Evolutionary conservation across 2,797 vertebrate genomes (phyloP).

Genomic region (Schizopygopsis pylzovi): DNA sequence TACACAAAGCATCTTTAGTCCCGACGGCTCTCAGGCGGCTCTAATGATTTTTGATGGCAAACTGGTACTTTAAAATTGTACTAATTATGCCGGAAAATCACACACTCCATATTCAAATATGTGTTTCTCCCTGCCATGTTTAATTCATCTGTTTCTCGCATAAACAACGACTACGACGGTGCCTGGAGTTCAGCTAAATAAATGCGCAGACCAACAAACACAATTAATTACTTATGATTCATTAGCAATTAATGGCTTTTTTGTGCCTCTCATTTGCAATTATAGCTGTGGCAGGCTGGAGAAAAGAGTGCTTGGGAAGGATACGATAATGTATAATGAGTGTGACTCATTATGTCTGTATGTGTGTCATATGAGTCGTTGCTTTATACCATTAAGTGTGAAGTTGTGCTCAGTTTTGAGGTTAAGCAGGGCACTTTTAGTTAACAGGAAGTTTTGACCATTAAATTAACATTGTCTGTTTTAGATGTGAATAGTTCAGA

Average conservation of each 20-base stretch:
- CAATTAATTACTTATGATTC: conserved; percentile 86
- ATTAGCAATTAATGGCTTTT: conserved; percentile 82
- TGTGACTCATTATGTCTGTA: conserved; percentile 63
- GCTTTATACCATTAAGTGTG: conserved; percentile 52
- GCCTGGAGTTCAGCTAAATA: conserved; percentile 77
- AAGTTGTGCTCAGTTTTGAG: conserved; percentile 56
- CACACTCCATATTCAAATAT: conserved; percentile 73
- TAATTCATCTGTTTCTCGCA: conserved; percentile 78
- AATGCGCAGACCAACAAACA: conserved; percentile 80
- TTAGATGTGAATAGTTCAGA: conserved; percentile 11
- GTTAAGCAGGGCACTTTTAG: background rate
- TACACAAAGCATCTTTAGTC: conserved; percentile 47
- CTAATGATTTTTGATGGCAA: conserved; percentile 58
- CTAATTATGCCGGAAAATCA: conserved; percentile 61
- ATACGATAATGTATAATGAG: conserved; percentile 71
- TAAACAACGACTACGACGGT: conserved; percentile 72
- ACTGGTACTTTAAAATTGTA: conserved; percentile 63
- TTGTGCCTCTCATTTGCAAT: conserved; percentile 79
- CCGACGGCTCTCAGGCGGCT: conserved; percentile 46
- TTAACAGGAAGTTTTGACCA: background rate
- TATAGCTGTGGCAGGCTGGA: conserved; percentile 72
- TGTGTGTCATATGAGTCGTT: conserved; percentile 36
- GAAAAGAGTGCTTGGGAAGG: conserved; percentile 69
- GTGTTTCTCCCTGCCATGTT: conserved; percentile 68
- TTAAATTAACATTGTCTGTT: background rate